phyloP scores from a whole-genome alignment of 1,140 invertebrate species.

The Bombyx mori region ASM3026992v2 NC_085122.1:9271001-9271500 shows the following conservation, averaged over 20 bases:
- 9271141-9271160: conserved; percentile 81
- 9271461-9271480: neutral
- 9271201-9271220: conserved; percentile 89
- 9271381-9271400: neutral
- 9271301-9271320: too few species aligned
- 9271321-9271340: neutral
- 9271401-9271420: too few species aligned
- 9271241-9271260: too few species aligned
- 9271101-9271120: conserved; percentile 87
- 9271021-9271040: conserved; percentile 89
- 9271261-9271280: too few species aligned
- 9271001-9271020: conserved; percentile 93
- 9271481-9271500: neutral
- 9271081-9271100: conserved; percentile 80
- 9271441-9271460: neutral
- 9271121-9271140: conserved; percentile 84
- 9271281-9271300: too few species aligned
- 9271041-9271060: conserved; percentile 86
- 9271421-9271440: too few species aligned
- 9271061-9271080: conserved; percentile 81
- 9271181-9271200: conserved; percentile 83
- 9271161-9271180: conserved; percentile 84
- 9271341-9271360: too few species aligned
- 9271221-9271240: conserved; percentile 69
- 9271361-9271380: neutral